A percentile compares a stretch with the other conserved stretches of the same genome.
These are phyloP conservation scores for Willowsia nigromaculata DNA, from an alignment of 2,888 invertebrate species.

Conservation along the genomic window DNA sequence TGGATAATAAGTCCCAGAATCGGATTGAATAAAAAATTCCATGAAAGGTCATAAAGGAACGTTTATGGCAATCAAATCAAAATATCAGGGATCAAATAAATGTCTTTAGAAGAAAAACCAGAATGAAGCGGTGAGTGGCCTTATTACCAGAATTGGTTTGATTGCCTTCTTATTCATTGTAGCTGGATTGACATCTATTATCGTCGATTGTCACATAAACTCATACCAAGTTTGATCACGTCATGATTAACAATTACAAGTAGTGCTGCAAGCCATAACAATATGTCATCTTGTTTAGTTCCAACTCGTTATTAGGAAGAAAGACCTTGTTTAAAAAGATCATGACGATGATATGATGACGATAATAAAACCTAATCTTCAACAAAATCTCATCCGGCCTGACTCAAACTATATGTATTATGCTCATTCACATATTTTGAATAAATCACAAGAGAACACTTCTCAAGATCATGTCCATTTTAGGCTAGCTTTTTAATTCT, in stretches of 20 bases:
- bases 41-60: background rate
- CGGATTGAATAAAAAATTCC: background rate
- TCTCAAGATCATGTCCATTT: slow-evolving; percentile 15
- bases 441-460: background rate
- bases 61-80: background rate
- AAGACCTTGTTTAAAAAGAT: background rate
- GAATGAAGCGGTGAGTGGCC: slow-evolving; percentile 1
- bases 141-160: slow-evolving; percentile 2
- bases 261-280: background rate
- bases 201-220: slow-evolving; percentile 10
- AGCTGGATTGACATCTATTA: slow-evolving; percentile 18
- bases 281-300: slow-evolving; percentile 7
- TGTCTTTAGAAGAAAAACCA: background rate
- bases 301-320: background rate
- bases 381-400: background rate
- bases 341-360: background rate
- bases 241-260: slow-evolving; percentile 15
- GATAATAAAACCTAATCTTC: background rate
- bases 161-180: background rate
- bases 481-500: slow-evolving; percentile 4
- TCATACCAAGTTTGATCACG: background rate
- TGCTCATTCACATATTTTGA: background rate
- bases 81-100: background rate
- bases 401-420: background rate
- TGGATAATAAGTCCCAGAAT: too few species aligned